These are phyloP conservation scores for Tachypleus tridentatus DNA, from an alignment of 1,140 invertebrate genomes.

Conservation along the genomic window DNA sequence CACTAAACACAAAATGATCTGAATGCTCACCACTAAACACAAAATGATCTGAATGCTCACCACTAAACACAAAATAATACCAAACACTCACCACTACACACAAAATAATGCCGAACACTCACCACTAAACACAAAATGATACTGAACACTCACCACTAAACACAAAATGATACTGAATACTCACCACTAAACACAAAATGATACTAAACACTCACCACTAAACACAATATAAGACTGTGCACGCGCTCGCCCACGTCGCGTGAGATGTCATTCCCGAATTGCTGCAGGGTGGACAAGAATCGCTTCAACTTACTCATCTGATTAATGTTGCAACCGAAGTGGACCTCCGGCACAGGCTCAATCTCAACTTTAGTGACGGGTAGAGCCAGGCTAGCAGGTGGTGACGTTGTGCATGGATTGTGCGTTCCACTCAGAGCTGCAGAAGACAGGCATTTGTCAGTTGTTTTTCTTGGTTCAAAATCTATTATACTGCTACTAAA, in stretches of 20 bases:
- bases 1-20: too few relatives aligned
- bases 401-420: slow-evolving; percentile 8
- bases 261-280: slow-evolving; percentile 79
- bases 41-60: too few relatives aligned
- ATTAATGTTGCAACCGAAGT: slow-evolving; percentile 11
- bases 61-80: too few relatives aligned
- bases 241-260: slow-evolving; percentile 77
- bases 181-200: neutral
- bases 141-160: too few relatives aligned
- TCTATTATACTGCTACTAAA: too few relatives aligned
- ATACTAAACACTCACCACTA: slow-evolving; percentile 54
- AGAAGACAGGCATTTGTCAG: neutral
- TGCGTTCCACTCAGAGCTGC: slow-evolving; percentile 16
- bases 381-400: slow-evolving; percentile 1
- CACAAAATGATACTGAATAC: too few relatives aligned
- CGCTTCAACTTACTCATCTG: slow-evolving; percentile 60
- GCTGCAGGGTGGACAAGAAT: slow-evolving; percentile 77
- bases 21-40: too few relatives aligned
- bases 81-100: too few relatives aligned
- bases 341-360: slow-evolving; percentile 3
- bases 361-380: neutral
- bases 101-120: too few relatives aligned
- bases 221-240: slow-evolving; percentile 61
- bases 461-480: too few relatives aligned
- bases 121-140: too few relatives aligned